Evolutionary conservation across 1,140 invertebrate genomes (phyloP), one percentile per base, ranked within the genome.

Genomic region (Bombus polaris): DNA sequence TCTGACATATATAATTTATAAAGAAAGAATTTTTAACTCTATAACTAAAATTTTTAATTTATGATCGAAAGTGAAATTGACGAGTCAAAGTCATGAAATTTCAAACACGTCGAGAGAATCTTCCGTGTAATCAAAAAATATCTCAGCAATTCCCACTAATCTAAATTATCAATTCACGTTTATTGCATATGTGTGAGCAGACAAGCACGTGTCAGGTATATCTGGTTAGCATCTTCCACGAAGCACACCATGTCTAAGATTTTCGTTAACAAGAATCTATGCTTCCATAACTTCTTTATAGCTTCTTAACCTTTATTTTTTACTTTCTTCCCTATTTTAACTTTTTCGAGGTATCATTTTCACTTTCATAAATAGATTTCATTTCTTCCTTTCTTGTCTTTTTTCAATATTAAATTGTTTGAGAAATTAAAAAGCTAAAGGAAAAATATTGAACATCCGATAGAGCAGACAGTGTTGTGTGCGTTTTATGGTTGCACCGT

Each of bases 401-500:
- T 12, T 28, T 3, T 28, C 10, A 3, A 59, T n/a, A n/a, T 28
- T n/a, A 22, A 22, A 53, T 53, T 53, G 22, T 53, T 22, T 22
- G 18, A 53, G 47, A 53, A 18, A 53, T 62, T 13, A 62, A n/a
- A n/a, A 13, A 62, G 28, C 3, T 0, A n/a, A 62, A 35, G 6
- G 6, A 22, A 18, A 35, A 35, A 35, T 53, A 22, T 22, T 22
- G 1, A 65, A 65, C 5, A 65, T 13, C 28, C 28, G 10, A 62
- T 3, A 62, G 28, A 62, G 12, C 28, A 62, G 59, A n/a, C 12
- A 62, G 28, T 12, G 28, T n/a, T 10, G 59, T 5, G 28, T 59
- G 25, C 25, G 28, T 53, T 85, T 78, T 78, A 89, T 88, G 28
- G 35, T 28, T 83, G 80, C 72, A 86, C 35, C 32, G 59, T 86